phyloP scores from a whole-genome alignment of 1,140 invertebrate species.

The Zaprionus capensis region DNA sequence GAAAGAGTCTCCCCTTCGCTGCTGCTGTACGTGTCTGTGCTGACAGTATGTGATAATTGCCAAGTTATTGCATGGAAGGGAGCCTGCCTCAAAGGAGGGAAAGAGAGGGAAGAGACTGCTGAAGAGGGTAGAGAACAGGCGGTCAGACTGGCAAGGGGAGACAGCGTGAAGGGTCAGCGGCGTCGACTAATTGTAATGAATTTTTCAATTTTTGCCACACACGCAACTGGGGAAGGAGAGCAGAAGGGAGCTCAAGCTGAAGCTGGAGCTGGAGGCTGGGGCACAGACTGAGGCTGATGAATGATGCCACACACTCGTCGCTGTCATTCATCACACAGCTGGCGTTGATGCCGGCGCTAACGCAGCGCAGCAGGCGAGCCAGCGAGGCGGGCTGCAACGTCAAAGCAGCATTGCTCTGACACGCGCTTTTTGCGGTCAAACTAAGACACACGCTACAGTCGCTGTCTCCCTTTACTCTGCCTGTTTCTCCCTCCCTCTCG shows the following conservation, averaged over 20 bases:
- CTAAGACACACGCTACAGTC: conserved; percentile 29
- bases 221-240: not conserved
- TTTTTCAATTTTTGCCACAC: conserved; percentile 69
- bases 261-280: not conserved
- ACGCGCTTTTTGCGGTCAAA: conserved; percentile 71
- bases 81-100: not conserved
- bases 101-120: not conserved
- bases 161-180: conserved; percentile 28
- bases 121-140: not conserved
- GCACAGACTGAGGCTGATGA: conserved; percentile 57
- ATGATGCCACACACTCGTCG: conserved; percentile 73
- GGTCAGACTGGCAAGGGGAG: not conserved
- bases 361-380: conserved; percentile 20
- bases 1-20: conserved; percentile 35
- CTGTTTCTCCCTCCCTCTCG: not conserved
- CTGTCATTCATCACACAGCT: conserved; percentile 73
- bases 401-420: conserved; percentile 25
- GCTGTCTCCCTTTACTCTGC: not conserved
- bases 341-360: conserved; percentile 32
- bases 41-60: conserved; percentile 60
- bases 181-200: conserved; percentile 79
- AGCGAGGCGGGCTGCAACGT: conserved; percentile 1
- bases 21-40: conserved; percentile 35
- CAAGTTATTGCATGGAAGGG: conserved; percentile 56
- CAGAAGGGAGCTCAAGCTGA: not conserved